Percentiles rank a stretch among this genome's conserved stretches.
These are phyloP conservation scores for Drosophila navojoa DNA, from an alignment of 1,140 invertebrate species.

Conservation along the genomic window DNA sequence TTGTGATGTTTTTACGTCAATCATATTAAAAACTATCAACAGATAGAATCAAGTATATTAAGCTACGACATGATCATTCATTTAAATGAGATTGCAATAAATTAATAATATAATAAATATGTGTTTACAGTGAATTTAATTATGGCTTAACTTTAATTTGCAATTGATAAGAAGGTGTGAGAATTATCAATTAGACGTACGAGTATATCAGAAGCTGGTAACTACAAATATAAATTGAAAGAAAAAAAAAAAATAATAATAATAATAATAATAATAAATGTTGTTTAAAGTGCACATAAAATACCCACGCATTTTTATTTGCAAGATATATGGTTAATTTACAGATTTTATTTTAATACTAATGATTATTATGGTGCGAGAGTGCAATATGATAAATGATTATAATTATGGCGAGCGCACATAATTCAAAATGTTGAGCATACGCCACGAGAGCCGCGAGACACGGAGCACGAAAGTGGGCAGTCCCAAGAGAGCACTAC, in stretches of 20 bases:
- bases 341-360: slow-evolving; percentile 47
- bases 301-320: slow-evolving; percentile 18
- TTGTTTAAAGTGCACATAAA: slow-evolving; percentile 69
- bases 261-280: slow-evolving; percentile 17
- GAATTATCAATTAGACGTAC: slow-evolving; percentile 34
- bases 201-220: slow-evolving; percentile 18
- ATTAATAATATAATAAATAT: no score
- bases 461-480: slow-evolving; percentile 57
- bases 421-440: slow-evolving; percentile 61
- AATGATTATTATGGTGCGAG: slow-evolving; percentile 30
- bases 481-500: slow-evolving; percentile 60
- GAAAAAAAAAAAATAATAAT: slow-evolving; percentile 4
- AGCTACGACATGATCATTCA: background rate
- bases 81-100: slow-evolving; percentile 3
- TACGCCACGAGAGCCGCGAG: slow-evolving; percentile 62
- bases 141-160: slow-evolving; percentile 10
- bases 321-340: slow-evolving; percentile 42
- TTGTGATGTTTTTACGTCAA: background rate
- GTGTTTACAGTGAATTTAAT: background rate
- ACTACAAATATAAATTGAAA: slow-evolving; percentile 44
- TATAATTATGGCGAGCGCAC: slow-evolving; percentile 44
- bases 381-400: slow-evolving; percentile 40
- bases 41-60: background rate
- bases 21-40: background rate
- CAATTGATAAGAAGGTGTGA: slow-evolving; percentile 23